phyloP scores from a whole-genome alignment of 2,113 vertebrate species.

The Ciconia stormi region DNA sequence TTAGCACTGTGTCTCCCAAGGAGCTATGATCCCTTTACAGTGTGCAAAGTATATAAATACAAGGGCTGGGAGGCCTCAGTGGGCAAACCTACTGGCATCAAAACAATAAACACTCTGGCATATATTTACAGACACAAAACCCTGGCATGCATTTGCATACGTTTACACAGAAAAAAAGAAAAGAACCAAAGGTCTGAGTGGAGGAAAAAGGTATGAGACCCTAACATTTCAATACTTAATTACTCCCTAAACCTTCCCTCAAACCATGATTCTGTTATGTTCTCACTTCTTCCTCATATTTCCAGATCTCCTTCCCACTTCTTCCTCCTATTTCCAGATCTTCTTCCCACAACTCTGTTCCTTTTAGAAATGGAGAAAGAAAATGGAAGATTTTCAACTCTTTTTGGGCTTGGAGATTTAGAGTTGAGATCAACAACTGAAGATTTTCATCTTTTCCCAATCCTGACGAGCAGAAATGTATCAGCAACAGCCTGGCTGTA shows the following conservation, averaged over 20 bases:
- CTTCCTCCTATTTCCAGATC: background rate
- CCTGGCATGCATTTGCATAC: background rate
- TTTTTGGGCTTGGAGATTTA: background rate
- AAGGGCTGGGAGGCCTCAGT: background rate
- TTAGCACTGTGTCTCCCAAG: background rate
- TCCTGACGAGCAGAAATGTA: background rate
- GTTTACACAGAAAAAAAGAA: background rate
- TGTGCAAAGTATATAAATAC: background rate
- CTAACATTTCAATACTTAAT: background rate
- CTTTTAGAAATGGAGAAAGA: background rate
- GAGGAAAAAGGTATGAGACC: background rate
- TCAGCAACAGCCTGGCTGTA: background rate
- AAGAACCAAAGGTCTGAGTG: background rate
- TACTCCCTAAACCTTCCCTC: background rate
- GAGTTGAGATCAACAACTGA: background rate
- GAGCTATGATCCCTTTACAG: constrained; percentile 1
- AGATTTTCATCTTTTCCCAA: background rate
- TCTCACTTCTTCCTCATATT: background rate
- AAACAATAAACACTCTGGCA: background rate
- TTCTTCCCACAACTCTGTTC: background rate
- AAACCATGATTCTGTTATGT: background rate
- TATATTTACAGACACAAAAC: background rate
- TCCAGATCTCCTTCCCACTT: background rate
- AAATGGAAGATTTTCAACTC: background rate
- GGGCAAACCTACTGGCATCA: background rate